These are phyloP conservation scores for Brachirus orientalis DNA, from an alignment of 2,113 vertebrate genomes.

Conservation along the genomic window DNA sequence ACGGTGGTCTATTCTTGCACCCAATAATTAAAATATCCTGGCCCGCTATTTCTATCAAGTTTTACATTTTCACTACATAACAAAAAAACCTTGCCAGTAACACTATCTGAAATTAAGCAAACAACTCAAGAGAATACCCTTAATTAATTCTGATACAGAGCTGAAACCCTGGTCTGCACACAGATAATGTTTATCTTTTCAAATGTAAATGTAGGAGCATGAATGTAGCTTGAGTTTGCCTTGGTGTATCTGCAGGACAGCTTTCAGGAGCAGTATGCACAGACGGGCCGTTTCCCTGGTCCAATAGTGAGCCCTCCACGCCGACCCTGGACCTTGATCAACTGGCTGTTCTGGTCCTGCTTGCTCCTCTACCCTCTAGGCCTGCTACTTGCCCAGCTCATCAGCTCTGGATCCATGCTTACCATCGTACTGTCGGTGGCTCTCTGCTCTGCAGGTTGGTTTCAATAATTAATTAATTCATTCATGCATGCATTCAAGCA, in stretches of 20 bases:
- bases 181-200: not conserved
- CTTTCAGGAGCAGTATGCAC: slow-evolving; percentile 90
- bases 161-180: not conserved
- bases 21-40: too few relatives aligned
- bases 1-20: too few relatives aligned
- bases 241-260: slow-evolving; percentile 82
- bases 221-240: slow-evolving; percentile 5
- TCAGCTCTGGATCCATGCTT: slow-evolving; percentile 87
- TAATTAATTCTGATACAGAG: too few relatives aligned
- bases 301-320: slow-evolving; percentile 76
- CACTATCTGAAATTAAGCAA: too few relatives aligned
- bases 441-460: slow-evolving; percentile 90
- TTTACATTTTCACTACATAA: too few relatives aligned
- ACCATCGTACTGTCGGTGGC: slow-evolving; percentile 83
- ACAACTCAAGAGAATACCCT: too few relatives aligned
- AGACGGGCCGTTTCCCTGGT: slow-evolving; percentile 87
- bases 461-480: not conserved
- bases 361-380: slow-evolving; percentile 89
- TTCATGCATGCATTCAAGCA: not conserved
- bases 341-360: slow-evolving; percentile 92
- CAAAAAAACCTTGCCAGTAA: too few relatives aligned
- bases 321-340: slow-evolving; percentile 88
- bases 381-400: slow-evolving; percentile 83
- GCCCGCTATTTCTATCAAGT: too few relatives aligned
- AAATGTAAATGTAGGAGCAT: not conserved